Conservation (phyloP, 2,797 vertebrate genomes). For the Nannoperca obscura region DNA sequence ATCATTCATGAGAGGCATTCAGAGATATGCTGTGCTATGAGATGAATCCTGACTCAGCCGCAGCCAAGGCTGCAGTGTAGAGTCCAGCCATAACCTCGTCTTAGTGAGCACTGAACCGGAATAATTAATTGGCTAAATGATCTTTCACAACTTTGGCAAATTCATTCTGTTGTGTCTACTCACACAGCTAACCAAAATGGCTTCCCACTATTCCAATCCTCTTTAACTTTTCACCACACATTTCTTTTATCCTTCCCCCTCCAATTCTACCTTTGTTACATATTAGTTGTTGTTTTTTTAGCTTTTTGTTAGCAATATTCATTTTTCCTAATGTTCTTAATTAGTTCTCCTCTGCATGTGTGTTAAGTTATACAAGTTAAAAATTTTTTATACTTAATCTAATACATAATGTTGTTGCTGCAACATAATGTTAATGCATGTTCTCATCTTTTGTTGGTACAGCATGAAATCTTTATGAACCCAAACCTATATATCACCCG, state of each 20-base stretch:
- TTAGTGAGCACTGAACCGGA: conserved; percentile 50
- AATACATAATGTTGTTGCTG: not conserved
- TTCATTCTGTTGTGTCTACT: conserved; percentile 22
- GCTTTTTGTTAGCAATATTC: not conserved
- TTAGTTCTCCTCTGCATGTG: not conserved
- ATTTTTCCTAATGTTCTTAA: not conserved
- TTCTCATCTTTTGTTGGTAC: not conserved
- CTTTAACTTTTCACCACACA: not conserved
- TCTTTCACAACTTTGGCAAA: conserved; percentile 49
- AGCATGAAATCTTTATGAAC: not conserved
- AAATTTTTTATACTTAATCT: not conserved
- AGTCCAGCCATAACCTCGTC: conserved; percentile 24
- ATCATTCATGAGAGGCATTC: conserved; percentile 58
- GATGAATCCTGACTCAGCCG: conserved; percentile 56
- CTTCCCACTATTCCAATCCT: not conserved
- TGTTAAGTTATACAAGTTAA: not conserved
- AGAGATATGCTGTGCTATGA: conserved; percentile 24
- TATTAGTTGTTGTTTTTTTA: not conserved
- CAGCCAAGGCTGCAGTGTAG: conserved; percentile 8
- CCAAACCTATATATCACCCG: no score
- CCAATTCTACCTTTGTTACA: not conserved
- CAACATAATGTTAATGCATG: not conserved
- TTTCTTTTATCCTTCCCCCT: not conserved
- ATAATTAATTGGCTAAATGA: conserved; percentile 67
- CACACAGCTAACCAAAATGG: not conserved